phyloP scores from a whole-genome alignment of 2,113 vertebrate genomes.

The Tinamus guttatus region DNA sequence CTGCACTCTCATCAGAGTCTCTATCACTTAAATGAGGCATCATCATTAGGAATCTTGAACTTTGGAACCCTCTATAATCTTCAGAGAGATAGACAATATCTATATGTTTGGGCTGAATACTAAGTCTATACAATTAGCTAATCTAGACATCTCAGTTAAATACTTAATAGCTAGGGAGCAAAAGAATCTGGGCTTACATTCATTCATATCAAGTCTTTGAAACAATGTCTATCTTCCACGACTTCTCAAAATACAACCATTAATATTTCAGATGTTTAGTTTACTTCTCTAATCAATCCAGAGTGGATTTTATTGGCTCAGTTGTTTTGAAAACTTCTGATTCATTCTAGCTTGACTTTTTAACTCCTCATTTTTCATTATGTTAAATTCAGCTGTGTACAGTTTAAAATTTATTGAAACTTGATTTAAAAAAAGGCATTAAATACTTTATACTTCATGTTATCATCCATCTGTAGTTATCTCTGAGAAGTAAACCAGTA shows the following conservation, averaged over 20 bases:
- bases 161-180: neutral
- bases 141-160: neutral
- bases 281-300: neutral
- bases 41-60: neutral
- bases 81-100: neutral
- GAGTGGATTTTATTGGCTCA: neutral
- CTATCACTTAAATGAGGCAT: neutral
- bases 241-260: neutral
- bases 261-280: neutral
- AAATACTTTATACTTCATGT: neutral
- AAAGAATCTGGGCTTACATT: fast-evolving
- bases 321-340: neutral
- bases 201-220: neutral
- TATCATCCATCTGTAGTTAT: neutral
- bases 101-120: neutral
- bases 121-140: neutral
- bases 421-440: neutral
- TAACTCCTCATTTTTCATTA: neutral
- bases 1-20: neutral
- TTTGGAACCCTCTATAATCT: neutral
- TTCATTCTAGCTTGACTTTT: neutral
- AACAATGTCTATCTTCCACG: neutral
- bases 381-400: neutral
- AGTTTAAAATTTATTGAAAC: neutral
- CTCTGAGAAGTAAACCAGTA: neutral